Percentiles rank a stretch among this genome's conserved stretches.
Evolutionary conservation across 2,113 vertebrate species (phyloP).

Genomic region (Herpailurus yagouaroundi): DNA sequence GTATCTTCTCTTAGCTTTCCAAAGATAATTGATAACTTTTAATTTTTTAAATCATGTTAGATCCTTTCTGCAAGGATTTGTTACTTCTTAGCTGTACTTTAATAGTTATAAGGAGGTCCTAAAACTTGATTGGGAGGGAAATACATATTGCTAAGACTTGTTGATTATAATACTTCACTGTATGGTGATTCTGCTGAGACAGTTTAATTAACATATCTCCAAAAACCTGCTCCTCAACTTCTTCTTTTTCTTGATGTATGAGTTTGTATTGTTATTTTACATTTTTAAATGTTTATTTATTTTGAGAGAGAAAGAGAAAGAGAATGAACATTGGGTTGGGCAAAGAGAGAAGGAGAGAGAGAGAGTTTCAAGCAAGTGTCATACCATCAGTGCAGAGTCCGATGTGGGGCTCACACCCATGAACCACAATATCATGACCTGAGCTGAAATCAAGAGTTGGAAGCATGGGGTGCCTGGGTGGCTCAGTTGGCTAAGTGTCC

Average conservation of each 20-base stretch:
- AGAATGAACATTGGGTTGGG: too few species aligned
- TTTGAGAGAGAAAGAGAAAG: too few species aligned
- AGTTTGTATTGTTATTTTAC: background rate
- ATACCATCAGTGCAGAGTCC: too few species aligned
- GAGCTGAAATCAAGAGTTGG: too few species aligned
- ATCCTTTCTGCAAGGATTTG: background rate
- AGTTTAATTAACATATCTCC: background rate
- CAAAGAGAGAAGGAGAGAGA: too few species aligned
- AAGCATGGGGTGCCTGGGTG: too few species aligned
- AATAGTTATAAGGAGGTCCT: background rate
- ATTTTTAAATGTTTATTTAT: background rate
- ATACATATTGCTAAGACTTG: background rate
- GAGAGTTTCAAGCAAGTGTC: too few species aligned
- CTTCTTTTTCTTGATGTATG: background rate
- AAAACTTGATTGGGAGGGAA: background rate
- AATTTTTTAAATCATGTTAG: background rate
- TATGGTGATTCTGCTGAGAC: background rate
- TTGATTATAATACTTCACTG: background rate
- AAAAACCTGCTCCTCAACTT: background rate
- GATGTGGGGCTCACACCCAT: too few species aligned
- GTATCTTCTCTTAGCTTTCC: background rate
- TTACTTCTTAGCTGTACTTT: background rate
- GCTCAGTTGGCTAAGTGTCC: too few species aligned
- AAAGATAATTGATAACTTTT: background rate
- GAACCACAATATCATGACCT: too few species aligned